These are phyloP conservation scores for Drosophila pandora DNA, from an alignment of 1,140 invertebrate species.

Conservation along the genomic window DNA sequence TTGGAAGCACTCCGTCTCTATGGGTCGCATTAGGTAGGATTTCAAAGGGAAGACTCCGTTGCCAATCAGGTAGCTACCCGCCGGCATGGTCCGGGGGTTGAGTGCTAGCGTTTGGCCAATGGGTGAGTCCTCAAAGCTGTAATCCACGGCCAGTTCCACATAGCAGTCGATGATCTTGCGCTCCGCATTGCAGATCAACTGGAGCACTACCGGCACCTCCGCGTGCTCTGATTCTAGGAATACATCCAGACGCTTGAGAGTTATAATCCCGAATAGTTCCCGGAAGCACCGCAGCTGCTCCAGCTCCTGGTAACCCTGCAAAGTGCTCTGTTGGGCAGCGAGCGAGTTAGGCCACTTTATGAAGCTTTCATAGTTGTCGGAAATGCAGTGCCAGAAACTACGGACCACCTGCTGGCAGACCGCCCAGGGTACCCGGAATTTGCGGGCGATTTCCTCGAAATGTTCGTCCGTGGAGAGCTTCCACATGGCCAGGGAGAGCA, in stretches of 20 bases:
- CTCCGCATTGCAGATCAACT: conserved; percentile 74
- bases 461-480: conserved; percentile 80
- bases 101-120: conserved; percentile 72
- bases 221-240: conserved; percentile 76
- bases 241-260: conserved; percentile 68
- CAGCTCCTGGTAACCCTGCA: conserved; percentile 56
- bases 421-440: conserved; percentile 69
- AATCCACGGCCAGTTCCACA: conserved; percentile 71
- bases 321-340: conserved; percentile 53
- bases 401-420: conserved; percentile 71
- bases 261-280: conserved; percentile 70
- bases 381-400: conserved; percentile 76
- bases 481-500: conserved; percentile 73
- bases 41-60: conserved; percentile 67
- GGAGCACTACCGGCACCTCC: conserved; percentile 71
- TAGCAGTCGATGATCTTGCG: conserved; percentile 79
- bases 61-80: conserved; percentile 72
- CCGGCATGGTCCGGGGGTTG: conserved; percentile 71
- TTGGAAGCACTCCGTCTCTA: conserved; percentile 64
- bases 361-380: conserved; percentile 74
- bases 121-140: conserved; percentile 75
- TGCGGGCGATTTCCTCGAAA: conserved; percentile 76
- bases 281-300: conserved; percentile 56
- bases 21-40: conserved; percentile 73
- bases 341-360: conserved; percentile 81